Evolutionary conservation across 2,888 invertebrate species (phyloP).

Genomic region (Hirtodrosophila confusa): DNA sequence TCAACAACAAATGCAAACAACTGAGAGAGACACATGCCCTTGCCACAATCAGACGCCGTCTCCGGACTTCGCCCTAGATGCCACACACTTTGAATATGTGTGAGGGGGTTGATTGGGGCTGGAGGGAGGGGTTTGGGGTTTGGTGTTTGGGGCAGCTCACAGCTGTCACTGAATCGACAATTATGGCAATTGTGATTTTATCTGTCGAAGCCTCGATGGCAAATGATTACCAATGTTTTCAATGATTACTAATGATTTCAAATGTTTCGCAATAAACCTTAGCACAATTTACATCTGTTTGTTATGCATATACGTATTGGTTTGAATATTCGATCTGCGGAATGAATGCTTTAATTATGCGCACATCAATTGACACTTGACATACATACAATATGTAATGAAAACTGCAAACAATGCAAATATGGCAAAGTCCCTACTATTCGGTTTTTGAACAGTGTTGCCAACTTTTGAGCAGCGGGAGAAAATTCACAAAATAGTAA

Average conservation of each 20-base stretch:
- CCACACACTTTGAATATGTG: constrained; percentile 1
- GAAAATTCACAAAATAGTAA: too few species aligned
- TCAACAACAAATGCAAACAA: constrained; percentile 31
- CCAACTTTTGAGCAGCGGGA: too few species aligned
- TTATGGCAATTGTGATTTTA: constrained; percentile 55
- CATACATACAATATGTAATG: background rate
- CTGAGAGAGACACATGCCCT: constrained; percentile 19
- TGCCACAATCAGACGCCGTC: background rate
- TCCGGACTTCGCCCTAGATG: background rate
- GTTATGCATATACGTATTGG: constrained; percentile 4
- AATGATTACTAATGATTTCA: constrained; percentile 41
- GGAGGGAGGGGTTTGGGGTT: background rate
- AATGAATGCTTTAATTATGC: background rate
- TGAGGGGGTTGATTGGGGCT: background rate
- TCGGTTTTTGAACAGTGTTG: too few species aligned
- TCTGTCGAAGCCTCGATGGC: constrained; percentile 27
- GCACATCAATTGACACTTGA: constrained; percentile 2
- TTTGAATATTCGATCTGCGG: constrained; percentile 4
- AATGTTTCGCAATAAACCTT: constrained; percentile 28
- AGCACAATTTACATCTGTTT: constrained; percentile 23
- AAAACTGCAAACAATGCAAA: background rate
- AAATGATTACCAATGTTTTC: constrained; percentile 39
- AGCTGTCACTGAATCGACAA: constrained; percentile 53
- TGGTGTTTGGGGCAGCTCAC: constrained; percentile 1
- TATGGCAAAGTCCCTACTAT: too few species aligned